These are phyloP conservation scores for Desoria tigrina DNA, from an alignment of 2,888 invertebrate species.

Conservation along the genomic window DNA sequence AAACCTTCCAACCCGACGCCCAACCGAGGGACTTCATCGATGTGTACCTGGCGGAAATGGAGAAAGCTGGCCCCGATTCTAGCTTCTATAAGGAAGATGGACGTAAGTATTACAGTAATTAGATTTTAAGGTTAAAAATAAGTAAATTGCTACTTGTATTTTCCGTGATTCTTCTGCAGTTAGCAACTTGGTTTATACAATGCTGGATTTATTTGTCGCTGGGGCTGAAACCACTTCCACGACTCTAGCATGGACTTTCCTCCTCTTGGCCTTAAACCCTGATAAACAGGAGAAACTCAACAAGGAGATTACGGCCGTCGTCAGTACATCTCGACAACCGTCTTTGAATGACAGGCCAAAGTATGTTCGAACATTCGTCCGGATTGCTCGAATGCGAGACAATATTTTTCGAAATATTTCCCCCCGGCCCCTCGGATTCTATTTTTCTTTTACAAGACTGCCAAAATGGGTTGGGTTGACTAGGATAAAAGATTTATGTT, in stretches of 20 bases:
- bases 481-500: too few relatives aligned
- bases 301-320: constrained; percentile 42
- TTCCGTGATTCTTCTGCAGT: constrained; percentile 21
- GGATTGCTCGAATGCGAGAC: too few relatives aligned
- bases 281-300: constrained; percentile 45
- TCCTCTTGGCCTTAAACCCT: constrained; percentile 39
- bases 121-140: background rate
- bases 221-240: constrained; percentile 43
- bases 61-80: constrained; percentile 15
- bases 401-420: too few relatives aligned
- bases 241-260: constrained; percentile 41
- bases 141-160: background rate
- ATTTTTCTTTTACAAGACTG: too few relatives aligned
- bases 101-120: constrained; percentile 29
- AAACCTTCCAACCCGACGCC: constrained; percentile 37
- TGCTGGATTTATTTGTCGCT: constrained; percentile 45
- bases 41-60: constrained; percentile 44
- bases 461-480: too few relatives aligned
- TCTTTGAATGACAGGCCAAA: constrained; percentile 37
- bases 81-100: constrained; percentile 45
- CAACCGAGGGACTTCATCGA: constrained; percentile 49
- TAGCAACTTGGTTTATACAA: constrained; percentile 27
- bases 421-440: too few relatives aligned
- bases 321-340: constrained; percentile 38
- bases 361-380: constrained; percentile 12